Evolutionary conservation across 2,113 vertebrate species (phyloP), one percentile per base, ranked within the genome.

Genomic region (Aspiorhynchus laticeps): DNA sequence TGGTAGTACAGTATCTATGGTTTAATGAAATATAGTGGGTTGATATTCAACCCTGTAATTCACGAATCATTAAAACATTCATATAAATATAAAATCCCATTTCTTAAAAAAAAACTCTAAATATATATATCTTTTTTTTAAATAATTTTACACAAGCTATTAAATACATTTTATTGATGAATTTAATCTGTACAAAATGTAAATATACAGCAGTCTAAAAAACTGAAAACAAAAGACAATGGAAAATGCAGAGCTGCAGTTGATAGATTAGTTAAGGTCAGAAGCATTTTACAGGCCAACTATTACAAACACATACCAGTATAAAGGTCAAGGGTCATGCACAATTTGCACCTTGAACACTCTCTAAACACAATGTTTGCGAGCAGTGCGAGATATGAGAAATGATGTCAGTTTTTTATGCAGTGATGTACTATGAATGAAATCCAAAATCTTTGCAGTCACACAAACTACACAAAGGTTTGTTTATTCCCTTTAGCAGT

Each of bases 101-200:
- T 33, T 69, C 43, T 56, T 59, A 46, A 46, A 9, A 24, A 17
- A 11, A 53, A 53, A 53, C 1, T 6, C 5, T 1, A 24, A 51
- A 51, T 15, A 51, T 48, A 17, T 19, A 19, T 53, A 3, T n/a
- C n/a, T n/a, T n/a, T n/a, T n/a, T 21, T 19, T 17, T 51, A 51
- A 43, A 74, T 41, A 51, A 56, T 2, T 24, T 2, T 17, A 53
- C 63, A 28, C 46, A 69, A 85, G 71, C 67, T 77, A 87, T 85
- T 87, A 67, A 89, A 82, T 80, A 83, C 24, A 28, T 81, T 38
- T 95, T 94, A 93, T 93, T 89, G 86, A 91, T 93, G 87, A 86
- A 88, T 93, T 94, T 93, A 92, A 94, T 33, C 90, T 94, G 91
- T 95, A 95, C 93, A 95, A 94, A 94, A 92, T 92, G 79, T 86